Base-by-base conservation (phyloP, 2,797 vertebrate genomes). In the Dromococcyx pavoninus region DNA sequence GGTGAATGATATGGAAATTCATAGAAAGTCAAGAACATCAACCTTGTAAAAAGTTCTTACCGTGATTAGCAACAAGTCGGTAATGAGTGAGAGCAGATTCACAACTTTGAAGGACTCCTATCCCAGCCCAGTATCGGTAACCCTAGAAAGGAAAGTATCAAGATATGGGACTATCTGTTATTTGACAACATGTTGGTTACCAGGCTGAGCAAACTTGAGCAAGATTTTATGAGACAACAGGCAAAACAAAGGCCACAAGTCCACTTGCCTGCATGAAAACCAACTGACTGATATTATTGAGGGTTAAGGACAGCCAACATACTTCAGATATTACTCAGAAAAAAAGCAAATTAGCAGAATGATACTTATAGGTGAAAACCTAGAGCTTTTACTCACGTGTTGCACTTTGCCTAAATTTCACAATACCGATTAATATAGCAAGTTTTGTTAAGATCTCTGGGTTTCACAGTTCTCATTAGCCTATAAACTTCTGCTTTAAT, bases 51-150 rank as follows among this genome's bases (percentile, higher is more conserved):
- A 86, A 62, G 30, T 7, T 96, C 94, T 85, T 98, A 99, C 99
- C 99, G 0, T 99, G 99, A 97, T 99, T 99, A 71, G 99, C 99
- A 73, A 99, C 99, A 17, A 99, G 98, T 43, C 98, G 98, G 91
- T 99, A 99, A 96, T 99, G 99, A 6, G 99, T 99, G 66, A 99
- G 98, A 3, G 99, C 99, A 28, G 99, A 99, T 97, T 99, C 99
- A 91, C 99, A 99, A 85, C 99, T 99, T 84, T 99, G 99, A 72
- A 99, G 98, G 86, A 99, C 99, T 57, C 99, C 99, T 33, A 99
- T 99, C 43, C 99, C 99, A 65, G 98, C 99, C 99, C 99, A 99
- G 97, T 99, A 99, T 27, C 99, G 98, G 97, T 99, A 99, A 64
- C 99, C 99, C 99, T 99, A 91, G 72, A 96, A 77, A 95, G 22